Percentiles rank a stretch among this genome's conserved stretches.
Conservation (phyloP, 1,140 invertebrate genomes). For the Aporrectodea caliginosa region DNA sequence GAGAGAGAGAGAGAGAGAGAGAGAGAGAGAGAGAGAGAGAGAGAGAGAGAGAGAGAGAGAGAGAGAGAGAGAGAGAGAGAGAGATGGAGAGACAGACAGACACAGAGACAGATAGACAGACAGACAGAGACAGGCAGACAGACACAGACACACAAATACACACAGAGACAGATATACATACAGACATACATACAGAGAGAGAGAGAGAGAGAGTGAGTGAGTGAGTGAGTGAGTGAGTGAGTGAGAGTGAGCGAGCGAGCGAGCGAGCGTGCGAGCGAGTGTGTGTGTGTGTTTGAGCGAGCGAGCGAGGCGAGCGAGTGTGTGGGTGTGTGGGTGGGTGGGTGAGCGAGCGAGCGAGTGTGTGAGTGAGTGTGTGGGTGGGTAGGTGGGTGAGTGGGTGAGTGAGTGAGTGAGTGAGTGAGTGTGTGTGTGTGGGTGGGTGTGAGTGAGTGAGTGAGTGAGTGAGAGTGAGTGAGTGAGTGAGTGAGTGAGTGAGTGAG, state of each 20-base stretch:
- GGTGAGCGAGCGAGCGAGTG: too few relatives aligned
- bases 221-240: not conserved
- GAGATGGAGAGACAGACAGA: not conserved
- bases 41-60: not conserved
- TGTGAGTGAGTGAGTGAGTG: too few relatives aligned
- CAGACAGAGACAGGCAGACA: not conserved
- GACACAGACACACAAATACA: not conserved
- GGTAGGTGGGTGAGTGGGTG: too few relatives aligned
- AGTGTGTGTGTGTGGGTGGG: too few relatives aligned
- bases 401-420: too few relatives aligned
- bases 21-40: not conserved
- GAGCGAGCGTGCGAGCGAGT: too few relatives aligned
- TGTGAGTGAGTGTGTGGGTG: too few relatives aligned
- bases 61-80: conserved; percentile 1
- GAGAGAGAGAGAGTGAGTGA: not conserved
- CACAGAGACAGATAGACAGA: not conserved
- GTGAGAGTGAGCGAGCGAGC: not conserved
- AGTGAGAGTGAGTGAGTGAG: too few relatives aligned
- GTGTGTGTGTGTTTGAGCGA: too few relatives aligned
- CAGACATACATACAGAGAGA: not conserved
- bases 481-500: too few relatives aligned
- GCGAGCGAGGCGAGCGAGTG: too few relatives aligned
- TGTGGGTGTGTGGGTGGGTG: too few relatives aligned
- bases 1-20: not conserved
- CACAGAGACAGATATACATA: not conserved